Percentiles rank a stretch among this genome's conserved stretches.
Evolutionary conservation across 2,888 invertebrate species (phyloP).

Genomic region (Tiliacea aurago): DNA sequence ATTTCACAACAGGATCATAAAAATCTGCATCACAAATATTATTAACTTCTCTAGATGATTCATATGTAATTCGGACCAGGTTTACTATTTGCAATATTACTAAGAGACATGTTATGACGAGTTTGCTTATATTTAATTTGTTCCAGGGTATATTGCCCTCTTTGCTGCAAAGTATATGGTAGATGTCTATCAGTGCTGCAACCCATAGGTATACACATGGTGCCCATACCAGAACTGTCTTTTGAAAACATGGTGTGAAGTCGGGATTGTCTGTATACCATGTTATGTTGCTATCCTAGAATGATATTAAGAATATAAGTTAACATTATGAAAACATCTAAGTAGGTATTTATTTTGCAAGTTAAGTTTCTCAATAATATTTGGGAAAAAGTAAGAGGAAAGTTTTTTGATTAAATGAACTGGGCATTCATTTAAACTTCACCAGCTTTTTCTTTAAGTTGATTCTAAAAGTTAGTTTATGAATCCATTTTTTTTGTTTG

Average conservation of each 20-base stretch:
- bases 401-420: not conserved
- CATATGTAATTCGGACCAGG: conserved; percentile 90
- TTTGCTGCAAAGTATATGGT: conserved; percentile 93
- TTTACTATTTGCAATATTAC: conserved; percentile 92
- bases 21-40: conserved; percentile 88
- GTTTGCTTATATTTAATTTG: conserved; percentile 92
- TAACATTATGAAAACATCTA: not conserved
- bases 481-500: not conserved
- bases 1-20: conserved; percentile 90
- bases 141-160: conserved; percentile 94
- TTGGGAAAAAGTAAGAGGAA: not conserved
- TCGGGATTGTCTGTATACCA: conserved; percentile 96
- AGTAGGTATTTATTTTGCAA: not conserved
- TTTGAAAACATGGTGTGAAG: conserved; percentile 97
- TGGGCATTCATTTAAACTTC: not conserved
- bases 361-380: not conserved
- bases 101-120: conserved; percentile 91
- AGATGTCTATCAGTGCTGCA: conserved; percentile 93
- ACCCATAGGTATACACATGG: conserved; percentile 96
- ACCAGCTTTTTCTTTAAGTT: not conserved
- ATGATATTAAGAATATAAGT: conserved; percentile 55
- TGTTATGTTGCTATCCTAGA: conserved; percentile 93
- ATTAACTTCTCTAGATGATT: conserved; percentile 83
- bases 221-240: conserved; percentile 96
- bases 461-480: not conserved